These are phyloP conservation scores for Machaerirhynchus nigripectus DNA, from an alignment of 2,113 vertebrate genomes.

Conservation along the genomic window DNA sequence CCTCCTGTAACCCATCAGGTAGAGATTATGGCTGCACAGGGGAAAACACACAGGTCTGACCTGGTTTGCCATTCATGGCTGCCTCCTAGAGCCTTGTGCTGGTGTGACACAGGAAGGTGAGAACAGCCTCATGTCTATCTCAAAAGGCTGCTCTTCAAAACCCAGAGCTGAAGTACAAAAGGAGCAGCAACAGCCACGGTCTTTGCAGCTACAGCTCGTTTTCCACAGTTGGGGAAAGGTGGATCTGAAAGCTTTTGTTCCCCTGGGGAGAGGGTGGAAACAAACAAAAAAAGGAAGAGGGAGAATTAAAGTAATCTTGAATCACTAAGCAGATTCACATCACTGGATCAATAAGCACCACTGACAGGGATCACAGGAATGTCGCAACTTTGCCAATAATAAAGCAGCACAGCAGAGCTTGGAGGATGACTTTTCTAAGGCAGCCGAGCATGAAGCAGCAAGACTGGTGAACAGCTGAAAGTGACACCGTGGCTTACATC, in stretches of 20 bases:
- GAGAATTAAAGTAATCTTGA: constrained; percentile 72
- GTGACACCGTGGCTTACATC: constrained; percentile 33
- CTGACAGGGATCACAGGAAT: constrained; percentile 74
- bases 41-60: background rate
- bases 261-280: constrained; percentile 46
- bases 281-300: constrained; percentile 65
- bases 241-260: constrained; percentile 60
- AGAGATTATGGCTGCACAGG: background rate
- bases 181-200: background rate
- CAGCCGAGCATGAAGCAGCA: constrained; percentile 61
- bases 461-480: constrained; percentile 59
- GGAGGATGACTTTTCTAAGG: constrained; percentile 60
- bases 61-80: background rate
- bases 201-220: background rate
- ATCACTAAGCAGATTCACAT: constrained; percentile 71
- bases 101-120: background rate
- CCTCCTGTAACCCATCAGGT: background rate
- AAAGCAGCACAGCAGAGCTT: constrained; percentile 57
- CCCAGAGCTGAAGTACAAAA: background rate
- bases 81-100: background rate
- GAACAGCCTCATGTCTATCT: background rate
- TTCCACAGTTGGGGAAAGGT: constrained; percentile 33
- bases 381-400: constrained; percentile 71
- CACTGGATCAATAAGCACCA: constrained; percentile 68
- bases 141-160: constrained; percentile 30